Conservation (phyloP, 1,140 invertebrate genomes). For the Pseudomyrmex pallidus region DNA sequence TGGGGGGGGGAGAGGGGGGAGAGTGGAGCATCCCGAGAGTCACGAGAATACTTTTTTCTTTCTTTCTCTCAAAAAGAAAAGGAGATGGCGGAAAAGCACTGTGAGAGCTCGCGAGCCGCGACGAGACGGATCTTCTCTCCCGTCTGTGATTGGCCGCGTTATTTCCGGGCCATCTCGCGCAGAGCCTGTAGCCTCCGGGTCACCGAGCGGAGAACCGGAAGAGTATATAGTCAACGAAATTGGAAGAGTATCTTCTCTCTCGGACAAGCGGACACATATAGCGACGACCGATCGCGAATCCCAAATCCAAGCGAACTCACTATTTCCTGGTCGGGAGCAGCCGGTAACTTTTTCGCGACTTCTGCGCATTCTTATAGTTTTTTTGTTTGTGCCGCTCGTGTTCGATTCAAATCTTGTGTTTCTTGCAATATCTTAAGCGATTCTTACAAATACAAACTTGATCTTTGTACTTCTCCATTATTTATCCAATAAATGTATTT, state of each 20-base stretch:
- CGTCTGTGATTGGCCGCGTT: slow-evolving; percentile 72
- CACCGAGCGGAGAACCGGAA: slow-evolving; percentile 54
- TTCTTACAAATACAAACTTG: slow-evolving; percentile 7
- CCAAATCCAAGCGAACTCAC: slow-evolving; percentile 43
- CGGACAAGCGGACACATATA: slow-evolving; percentile 2
- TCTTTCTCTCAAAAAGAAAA: background rate
- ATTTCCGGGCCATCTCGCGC: slow-evolving; percentile 72
- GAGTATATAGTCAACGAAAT: slow-evolving; percentile 35
- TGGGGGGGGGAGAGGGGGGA: slow-evolving; percentile 22
- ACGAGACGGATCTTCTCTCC: background rate
- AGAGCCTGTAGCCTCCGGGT: slow-evolving; percentile 35
- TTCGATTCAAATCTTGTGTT: too few species aligned
- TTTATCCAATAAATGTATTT: too few species aligned
- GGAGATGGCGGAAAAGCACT: background rate
- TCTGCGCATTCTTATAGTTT: background rate
- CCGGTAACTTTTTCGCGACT: slow-evolving; percentile 5
- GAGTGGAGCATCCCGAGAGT: slow-evolving; percentile 28
- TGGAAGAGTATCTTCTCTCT: slow-evolving; percentile 18
- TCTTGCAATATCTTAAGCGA: background rate
- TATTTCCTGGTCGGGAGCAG: background rate
- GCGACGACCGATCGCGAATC: background rate
- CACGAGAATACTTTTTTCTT: background rate
- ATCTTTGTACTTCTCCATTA: too few species aligned
- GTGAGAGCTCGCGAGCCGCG: slow-evolving; percentile 8
- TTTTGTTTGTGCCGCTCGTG: too few species aligned